Base-by-base conservation (phyloP, 1,140 invertebrate genomes). In the Hestina assimilis region DNA sequence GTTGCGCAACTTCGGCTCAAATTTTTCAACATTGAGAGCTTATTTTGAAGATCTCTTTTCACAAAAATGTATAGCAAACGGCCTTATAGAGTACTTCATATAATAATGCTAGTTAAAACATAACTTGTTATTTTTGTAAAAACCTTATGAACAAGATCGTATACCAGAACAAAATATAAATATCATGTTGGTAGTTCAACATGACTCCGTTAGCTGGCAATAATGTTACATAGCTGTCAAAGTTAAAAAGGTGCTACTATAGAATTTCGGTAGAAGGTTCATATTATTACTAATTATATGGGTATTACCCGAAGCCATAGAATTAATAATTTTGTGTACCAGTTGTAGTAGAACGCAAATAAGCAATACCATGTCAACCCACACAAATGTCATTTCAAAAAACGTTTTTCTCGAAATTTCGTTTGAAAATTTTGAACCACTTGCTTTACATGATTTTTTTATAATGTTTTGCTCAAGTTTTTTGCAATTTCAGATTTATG, bases 1-100 rank as follows among this genome's bases (percentile, higher is more conserved):
- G 75, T 87, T 87, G 84, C 82, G 82, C 84, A 85, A 87, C 75
- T 80, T 59, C 50, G 55, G 28, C 45, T 40, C 51, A 45, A 42
- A 59, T 46, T 63, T 19, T 21, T 38, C 19, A 19, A 38, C 9
- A 38, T 38, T 38, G 9, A 38, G 15, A 17, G 33, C 15, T 38
- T 9, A 38, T 38, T 38, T 38, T 38, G 19, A 9, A 38, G 33
- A 7, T 17, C 8, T 38, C 15, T 4, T 17, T 19, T 19, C 6
- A 38, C n/a, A 19, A 38, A 17, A 9, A 17, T 19, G 15, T 11
- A 9, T 2, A 19, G 15, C 33, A 3, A 38, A 17, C 15, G 17
- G 15, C 33, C 17, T 38, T 4, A 19, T 38, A 38, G 9, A 19
- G 4, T 5, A 31, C 28, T 31, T 31, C 12, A 31, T 11, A 31